Conservation (phyloP, 92 coral and sea anemone species). For the Zoanthus sociatus region DNA sequence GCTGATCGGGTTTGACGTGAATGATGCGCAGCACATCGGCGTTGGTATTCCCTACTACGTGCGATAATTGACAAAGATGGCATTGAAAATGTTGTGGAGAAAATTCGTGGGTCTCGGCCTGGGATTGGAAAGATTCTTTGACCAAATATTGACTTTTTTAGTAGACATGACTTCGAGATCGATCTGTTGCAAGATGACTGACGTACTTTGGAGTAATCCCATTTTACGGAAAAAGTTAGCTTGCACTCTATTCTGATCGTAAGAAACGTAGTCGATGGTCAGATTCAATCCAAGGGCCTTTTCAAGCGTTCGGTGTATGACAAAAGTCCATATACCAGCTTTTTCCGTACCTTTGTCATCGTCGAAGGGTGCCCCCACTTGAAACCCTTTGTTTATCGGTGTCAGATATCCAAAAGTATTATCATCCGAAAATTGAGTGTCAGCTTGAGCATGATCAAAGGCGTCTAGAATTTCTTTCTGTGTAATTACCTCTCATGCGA, state of each 20-base stretch:
- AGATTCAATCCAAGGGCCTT: background rate
- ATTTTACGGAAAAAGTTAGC: background rate
- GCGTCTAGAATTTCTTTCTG: too few relatives aligned
- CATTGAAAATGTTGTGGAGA: slow-evolving; percentile 6
- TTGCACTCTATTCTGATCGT: background rate
- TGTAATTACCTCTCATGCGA: too few relatives aligned
- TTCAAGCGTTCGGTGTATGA: background rate
- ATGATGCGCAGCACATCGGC: background rate
- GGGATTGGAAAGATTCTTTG: slow-evolving; percentile 15
- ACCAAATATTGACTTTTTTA: slow-evolving; percentile 11
- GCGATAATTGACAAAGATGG: slow-evolving; percentile 13
- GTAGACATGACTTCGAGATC: background rate
- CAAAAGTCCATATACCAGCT: background rate
- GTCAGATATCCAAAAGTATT: too few relatives aligned
- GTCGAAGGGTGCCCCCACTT: too few relatives aligned
- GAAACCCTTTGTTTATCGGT: too few relatives aligned
- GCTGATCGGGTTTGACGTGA: slow-evolving; percentile 12
- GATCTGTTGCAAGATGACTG: background rate
- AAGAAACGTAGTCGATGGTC: background rate
- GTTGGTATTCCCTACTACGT: background rate
- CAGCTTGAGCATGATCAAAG: too few relatives aligned
- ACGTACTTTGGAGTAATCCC: background rate
- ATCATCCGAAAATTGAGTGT: too few relatives aligned
- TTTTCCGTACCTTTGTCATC: background rate
- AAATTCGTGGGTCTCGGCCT: background rate